Base-by-base conservation (phyloP, 2,888 invertebrate genomes). In the Linyphia triangularis region DNA sequence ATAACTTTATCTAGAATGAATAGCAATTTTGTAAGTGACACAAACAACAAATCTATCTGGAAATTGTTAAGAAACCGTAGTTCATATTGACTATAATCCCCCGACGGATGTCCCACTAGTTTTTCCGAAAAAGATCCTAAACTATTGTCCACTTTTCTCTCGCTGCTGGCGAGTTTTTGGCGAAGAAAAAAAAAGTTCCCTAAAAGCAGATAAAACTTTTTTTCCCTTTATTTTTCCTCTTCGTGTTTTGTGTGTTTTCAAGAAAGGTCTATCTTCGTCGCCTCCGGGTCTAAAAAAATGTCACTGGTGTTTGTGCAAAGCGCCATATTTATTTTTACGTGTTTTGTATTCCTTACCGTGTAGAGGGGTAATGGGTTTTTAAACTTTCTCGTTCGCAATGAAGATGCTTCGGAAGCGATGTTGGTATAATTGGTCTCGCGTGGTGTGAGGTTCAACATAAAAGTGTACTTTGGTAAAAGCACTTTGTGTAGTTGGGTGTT, bases 201-300 rank as follows among this genome's bases (percentile, higher is more conserved):
- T 16, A 51, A 51, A 30, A 57, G 40, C 22, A 72, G 70, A 82
- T 82, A 82, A 82, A 61, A 61, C 59, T 79, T 67, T 26, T 78
- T 78, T 22, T 65, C 28, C 13, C n/a, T n/a, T 28, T 82, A 70
- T 82, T 33, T 37, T 37, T 51, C 26, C 37, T 59, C 22, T 2
- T 19, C 26, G 5, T 6, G 5, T 43, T 43, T 72, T 63, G 63
- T 37, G 22, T 63, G 61, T 61, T 75, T 51, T 19, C 40, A n/a
- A 16, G n/a, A 61, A 63, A 63, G 77, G 37, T 37, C 63, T 77
- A 63, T 77, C 77, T 63, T 22, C 37, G 37, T 37, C n/a, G 73
- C 59, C 26, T 16, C 5, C 37, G 37, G 59, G 77, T 24, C 16
- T 37, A 61, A 63, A 63, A 61, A 77, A 63, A 40, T 61, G 77